Percentiles rank a stretch among this genome's conserved stretches.
Evolutionary conservation across 1,140 invertebrate species (phyloP).

Genomic region (Papilio polytes): DNA sequence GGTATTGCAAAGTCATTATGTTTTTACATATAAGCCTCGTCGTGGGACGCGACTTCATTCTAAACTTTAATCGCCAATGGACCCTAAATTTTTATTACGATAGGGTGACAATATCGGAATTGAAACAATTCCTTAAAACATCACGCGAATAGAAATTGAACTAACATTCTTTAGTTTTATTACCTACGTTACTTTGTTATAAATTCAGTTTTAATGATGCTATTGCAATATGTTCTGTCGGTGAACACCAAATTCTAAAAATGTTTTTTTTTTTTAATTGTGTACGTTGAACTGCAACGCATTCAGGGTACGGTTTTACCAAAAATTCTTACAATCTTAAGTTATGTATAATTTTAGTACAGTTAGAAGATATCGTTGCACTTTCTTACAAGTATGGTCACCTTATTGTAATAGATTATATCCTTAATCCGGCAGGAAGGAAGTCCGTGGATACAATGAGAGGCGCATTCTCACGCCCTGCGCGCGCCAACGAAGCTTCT

Average conservation of each 20-base stretch:
- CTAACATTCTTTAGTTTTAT: too few relatives aligned
- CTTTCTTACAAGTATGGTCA: conserved; percentile 8
- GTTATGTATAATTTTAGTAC: neutral
- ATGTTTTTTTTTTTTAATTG: too few relatives aligned
- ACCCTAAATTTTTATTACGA: conserved; percentile 12
- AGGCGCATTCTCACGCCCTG: conserved; percentile 37
- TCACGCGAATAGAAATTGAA: too few relatives aligned
- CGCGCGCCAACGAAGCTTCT: neutral
- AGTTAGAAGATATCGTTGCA: neutral
- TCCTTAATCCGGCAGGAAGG: conserved; percentile 55
- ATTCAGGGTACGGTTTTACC: too few relatives aligned
- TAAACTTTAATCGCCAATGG: conserved; percentile 9
- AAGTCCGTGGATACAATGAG: conserved; percentile 57
- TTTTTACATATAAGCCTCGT: conserved; percentile 15
- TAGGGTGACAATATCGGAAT: neutral
- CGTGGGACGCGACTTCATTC: conserved; percentile 26
- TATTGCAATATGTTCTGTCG: too few relatives aligned
- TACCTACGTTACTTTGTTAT: too few relatives aligned
- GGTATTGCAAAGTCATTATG: conserved; percentile 34
- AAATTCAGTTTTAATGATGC: neutral
- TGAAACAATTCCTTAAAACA: neutral
- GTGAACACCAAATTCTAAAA: too few relatives aligned
- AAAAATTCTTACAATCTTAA: too few relatives aligned
- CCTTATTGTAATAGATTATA: conserved; percentile 53
- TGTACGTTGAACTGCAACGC: too few relatives aligned